phyloP scores from a whole-genome alignment of 2,888 invertebrate genomes.

The Drosophila robusta region DNA sequence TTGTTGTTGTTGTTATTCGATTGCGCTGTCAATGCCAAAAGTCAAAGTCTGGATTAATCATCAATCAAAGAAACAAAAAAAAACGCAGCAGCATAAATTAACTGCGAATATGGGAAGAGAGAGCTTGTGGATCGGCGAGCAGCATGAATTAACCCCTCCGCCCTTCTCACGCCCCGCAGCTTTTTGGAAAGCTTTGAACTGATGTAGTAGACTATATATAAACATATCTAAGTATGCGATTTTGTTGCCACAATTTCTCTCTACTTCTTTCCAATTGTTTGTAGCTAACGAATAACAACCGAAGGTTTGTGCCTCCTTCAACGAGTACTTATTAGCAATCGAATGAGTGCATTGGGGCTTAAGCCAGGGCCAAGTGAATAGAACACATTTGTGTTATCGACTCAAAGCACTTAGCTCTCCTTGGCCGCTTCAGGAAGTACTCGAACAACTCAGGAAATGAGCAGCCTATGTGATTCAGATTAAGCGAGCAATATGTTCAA shows the following conservation, averaged over 20 bases:
- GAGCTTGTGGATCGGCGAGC: constrained; percentile 12
- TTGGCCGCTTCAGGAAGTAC: too few relatives aligned
- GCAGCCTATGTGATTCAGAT: too few relatives aligned
- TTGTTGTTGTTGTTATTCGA: constrained; percentile 18
- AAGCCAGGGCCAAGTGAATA: too few relatives aligned
- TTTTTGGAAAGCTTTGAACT: constrained; percentile 51
- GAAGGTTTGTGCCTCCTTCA: too few relatives aligned
- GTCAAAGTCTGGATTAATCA: constrained; percentile 81
- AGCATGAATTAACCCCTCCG: not conserved
- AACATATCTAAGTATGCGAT: not conserved
- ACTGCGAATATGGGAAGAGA: constrained; percentile 48
- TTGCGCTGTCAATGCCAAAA: constrained; percentile 68
- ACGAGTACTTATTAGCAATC: too few relatives aligned
- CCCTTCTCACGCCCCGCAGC: not conserved
- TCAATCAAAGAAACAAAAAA: constrained; percentile 62
- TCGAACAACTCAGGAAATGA: too few relatives aligned
- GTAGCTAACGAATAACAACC: too few relatives aligned
- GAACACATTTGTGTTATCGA: too few relatives aligned
- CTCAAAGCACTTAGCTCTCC: too few relatives aligned
- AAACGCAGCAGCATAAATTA: constrained; percentile 64
- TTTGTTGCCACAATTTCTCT: not conserved
- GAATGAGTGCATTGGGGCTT: too few relatives aligned
- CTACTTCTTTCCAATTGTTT: too few relatives aligned
- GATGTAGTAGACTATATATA: constrained; percentile 8
- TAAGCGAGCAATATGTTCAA: too few relatives aligned